A percentile compares a stretch with the other conserved stretches of the same genome.
phyloP scores from a whole-genome alignment of 23 tunicate genomes.

The Phallusia fumigata region DNA sequence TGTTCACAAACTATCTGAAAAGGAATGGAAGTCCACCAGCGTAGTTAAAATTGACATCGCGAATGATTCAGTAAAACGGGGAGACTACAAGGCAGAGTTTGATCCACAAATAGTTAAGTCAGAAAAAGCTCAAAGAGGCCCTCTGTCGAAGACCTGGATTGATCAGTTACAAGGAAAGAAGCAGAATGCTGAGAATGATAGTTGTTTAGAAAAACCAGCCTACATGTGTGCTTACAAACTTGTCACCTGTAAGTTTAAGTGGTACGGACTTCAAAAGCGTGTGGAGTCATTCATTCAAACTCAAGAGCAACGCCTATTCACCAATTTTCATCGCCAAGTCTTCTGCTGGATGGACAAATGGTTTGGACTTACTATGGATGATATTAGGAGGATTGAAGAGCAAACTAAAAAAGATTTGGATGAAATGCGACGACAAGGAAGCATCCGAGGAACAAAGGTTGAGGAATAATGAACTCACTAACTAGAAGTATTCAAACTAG shows the following conservation, averaged over 20 bases:
- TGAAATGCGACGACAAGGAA: constrained; percentile 58
- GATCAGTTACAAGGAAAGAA: constrained; percentile 39
- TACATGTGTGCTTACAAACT: constrained; percentile 94
- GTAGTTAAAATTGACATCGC: constrained; percentile 86
- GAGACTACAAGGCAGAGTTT: constrained; percentile 65
- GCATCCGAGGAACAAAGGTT: constrained; percentile 65
- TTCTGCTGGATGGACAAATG: constrained; percentile 95
- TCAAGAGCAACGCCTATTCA: constrained; percentile 78
- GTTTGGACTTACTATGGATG: constrained; percentile 85
- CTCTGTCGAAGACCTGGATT: constrained; percentile 64
- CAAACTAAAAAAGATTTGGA: constrained; percentile 77
- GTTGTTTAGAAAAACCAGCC: constrained; percentile 7
- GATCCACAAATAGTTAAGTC: constrained; percentile 65
- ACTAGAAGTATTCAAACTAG: too few relatives aligned
- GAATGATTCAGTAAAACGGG: constrained; percentile 56
- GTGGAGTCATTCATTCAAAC: constrained; percentile 66
- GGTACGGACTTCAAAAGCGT: constrained; percentile 69
- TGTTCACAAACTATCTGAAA: constrained; percentile 61
- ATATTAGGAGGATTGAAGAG: constrained; percentile 88
- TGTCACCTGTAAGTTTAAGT: constrained; percentile 79
- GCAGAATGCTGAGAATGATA: not conserved
- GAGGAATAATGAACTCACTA: not conserved
- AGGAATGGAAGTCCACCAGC: constrained; percentile 59
- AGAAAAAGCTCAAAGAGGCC: constrained; percentile 59
- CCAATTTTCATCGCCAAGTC: constrained; percentile 87